These are phyloP conservation scores for Coluber constrictor DNA, from an alignment of 2,797 vertebrate genomes.

Conservation along the genomic window DNA sequence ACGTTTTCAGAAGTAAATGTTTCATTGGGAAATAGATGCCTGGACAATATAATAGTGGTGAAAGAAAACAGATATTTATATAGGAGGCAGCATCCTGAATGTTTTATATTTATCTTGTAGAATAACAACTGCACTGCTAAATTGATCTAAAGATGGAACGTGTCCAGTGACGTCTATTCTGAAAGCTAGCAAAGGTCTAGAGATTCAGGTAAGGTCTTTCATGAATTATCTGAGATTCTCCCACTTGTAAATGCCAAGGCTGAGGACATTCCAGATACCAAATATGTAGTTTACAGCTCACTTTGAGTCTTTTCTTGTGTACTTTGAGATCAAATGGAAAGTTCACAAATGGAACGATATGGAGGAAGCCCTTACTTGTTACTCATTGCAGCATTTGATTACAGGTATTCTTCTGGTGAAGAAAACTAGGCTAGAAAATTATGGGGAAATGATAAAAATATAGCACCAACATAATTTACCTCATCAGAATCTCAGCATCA, in stretches of 20 bases:
- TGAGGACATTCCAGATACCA: not conserved
- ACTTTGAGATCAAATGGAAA: not conserved
- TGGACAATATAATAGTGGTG: slow-evolving; percentile 15
- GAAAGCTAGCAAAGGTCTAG: not conserved
- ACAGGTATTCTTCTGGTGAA: not conserved
- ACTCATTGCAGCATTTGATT: not conserved
- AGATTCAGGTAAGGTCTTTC: not conserved
- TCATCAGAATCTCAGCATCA: not conserved
- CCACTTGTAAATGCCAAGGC: not conserved
- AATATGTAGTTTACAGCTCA: not conserved
- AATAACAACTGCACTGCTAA: not conserved
- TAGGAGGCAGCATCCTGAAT: fast-evolving
- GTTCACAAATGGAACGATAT: not conserved
- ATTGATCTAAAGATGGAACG: not conserved
- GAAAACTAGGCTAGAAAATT: not conserved
- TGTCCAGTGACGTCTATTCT: not conserved
- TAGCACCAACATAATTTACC: not conserved
- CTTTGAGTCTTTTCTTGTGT: not conserved
- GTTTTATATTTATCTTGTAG: not conserved
- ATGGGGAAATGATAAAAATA: not conserved
- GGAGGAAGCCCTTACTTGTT: not conserved
- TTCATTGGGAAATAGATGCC: slow-evolving; percentile 21
- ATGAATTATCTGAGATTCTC: not conserved
- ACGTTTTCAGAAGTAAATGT: slow-evolving; percentile 54
- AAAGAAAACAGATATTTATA: not conserved